phyloP scores from a whole-genome alignment of 1,140 invertebrate species.

The Acromyrmex heyeri region DNA sequence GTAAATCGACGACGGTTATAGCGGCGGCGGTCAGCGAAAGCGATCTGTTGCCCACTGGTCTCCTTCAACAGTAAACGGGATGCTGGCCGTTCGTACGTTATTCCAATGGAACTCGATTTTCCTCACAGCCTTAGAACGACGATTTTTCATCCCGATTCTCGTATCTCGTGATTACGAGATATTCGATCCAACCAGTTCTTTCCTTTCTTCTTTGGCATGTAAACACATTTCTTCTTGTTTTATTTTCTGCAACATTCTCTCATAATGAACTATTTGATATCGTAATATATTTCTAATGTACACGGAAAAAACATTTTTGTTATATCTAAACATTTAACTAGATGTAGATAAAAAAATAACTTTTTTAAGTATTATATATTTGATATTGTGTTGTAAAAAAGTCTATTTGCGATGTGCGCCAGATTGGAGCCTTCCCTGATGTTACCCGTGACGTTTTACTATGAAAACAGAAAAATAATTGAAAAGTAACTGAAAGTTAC shows the following conservation, averaged over 20 bases:
- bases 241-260: neutral
- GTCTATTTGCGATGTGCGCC: no score
- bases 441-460: no score
- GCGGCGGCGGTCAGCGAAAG: conserved; percentile 81
- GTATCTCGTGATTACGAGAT: neutral
- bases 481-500: no score
- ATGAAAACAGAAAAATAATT: no score
- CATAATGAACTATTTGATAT: neutral
- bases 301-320: no score
- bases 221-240: neutral
- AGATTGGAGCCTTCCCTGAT: no score
- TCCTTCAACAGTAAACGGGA: conserved; percentile 2
- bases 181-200: neutral
- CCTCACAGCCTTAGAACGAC: neutral
- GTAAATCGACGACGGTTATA: conserved; percentile 43
- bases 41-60: conserved; percentile 76
- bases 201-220: neutral
- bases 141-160: neutral
- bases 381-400: no score
- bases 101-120: conserved; percentile 17
- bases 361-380: no score
- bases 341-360: no score
- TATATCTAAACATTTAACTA: no score
- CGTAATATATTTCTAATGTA: neutral
- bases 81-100: conserved; percentile 6